Evolutionary conservation across 2,797 vertebrate species (phyloP).

Genomic region (Perodicticus potto): DNA sequence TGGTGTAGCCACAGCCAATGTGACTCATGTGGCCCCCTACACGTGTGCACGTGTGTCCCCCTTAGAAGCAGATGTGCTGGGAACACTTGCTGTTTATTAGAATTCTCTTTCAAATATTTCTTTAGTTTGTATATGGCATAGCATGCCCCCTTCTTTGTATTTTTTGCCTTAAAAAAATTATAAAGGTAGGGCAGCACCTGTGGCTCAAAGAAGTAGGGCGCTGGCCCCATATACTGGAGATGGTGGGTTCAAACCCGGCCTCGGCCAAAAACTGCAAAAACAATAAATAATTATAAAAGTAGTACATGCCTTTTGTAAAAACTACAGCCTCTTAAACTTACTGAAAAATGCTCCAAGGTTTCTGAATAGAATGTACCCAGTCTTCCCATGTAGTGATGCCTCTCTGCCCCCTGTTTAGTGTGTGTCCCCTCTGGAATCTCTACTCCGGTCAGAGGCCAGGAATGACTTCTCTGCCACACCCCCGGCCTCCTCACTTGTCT

Average conservation of each 20-base stretch:
- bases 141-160: background rate
- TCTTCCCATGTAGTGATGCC: rapidly evolving
- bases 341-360: background rate
- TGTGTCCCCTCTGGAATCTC: background rate
- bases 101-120: background rate
- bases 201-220: too few species aligned
- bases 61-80: background rate
- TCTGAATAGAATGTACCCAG: background rate
- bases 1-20: background rate
- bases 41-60: rapidly evolving
- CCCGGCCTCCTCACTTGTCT: background rate
- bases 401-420: background rate
- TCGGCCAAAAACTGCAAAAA: background rate
- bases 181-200: background rate
- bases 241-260: too few species aligned
- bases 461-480: rapidly evolving
- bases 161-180: slow-evolving; percentile 16
- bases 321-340: background rate
- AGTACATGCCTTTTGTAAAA: background rate
- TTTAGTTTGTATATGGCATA: background rate
- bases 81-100: background rate
- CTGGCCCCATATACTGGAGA: too few species aligned
- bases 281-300: background rate
- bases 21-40: background rate
- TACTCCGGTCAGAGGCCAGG: background rate